A percentile compares a stretch with the other conserved stretches of the same genome.
Conservation (phyloP, 2,113 vertebrate genomes). For the Oryzias woworae region DNA sequence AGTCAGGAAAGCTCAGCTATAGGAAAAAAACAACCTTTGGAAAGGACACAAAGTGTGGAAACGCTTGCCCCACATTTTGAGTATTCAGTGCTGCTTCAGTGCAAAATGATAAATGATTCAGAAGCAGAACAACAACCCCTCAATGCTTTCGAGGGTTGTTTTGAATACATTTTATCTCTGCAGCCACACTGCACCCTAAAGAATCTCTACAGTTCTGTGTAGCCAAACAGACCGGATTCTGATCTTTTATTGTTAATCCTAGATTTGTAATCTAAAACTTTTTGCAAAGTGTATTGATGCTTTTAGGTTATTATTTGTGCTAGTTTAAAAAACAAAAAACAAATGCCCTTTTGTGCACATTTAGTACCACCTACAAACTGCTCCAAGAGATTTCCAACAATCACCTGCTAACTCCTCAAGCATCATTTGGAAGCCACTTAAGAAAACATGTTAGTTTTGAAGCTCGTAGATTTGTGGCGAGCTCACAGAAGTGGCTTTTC, state of each 20-base stretch:
- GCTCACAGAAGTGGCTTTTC: too few species aligned
- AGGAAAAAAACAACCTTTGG: not conserved
- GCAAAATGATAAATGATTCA: slow-evolving; percentile 68
- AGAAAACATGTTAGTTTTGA: too few species aligned
- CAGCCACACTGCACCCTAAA: not conserved
- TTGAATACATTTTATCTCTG: slow-evolving; percentile 42
- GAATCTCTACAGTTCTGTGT: not conserved
- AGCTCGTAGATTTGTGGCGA: too few species aligned
- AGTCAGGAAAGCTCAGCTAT: not conserved
- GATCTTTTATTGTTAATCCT: not conserved
- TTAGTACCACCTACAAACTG: too few species aligned
- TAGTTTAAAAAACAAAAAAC: not conserved
- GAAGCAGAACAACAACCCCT: slow-evolving; percentile 53
- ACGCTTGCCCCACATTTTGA: slow-evolving; percentile 62
- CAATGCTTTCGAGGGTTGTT: slow-evolving; percentile 38
- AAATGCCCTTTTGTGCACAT: not conserved
- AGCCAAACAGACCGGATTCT: not conserved
- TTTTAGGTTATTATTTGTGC: not conserved
- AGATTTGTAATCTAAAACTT: not conserved
- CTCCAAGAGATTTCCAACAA: too few species aligned
- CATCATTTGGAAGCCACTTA: too few species aligned
- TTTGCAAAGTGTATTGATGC: not conserved
- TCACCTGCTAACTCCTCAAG: too few species aligned
- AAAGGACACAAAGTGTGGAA: slow-evolving; percentile 39
- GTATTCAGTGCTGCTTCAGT: slow-evolving; percentile 33